phyloP scores from a whole-genome alignment of 2,113 vertebrate species.

The Engraulis encrasicolus region DNA sequence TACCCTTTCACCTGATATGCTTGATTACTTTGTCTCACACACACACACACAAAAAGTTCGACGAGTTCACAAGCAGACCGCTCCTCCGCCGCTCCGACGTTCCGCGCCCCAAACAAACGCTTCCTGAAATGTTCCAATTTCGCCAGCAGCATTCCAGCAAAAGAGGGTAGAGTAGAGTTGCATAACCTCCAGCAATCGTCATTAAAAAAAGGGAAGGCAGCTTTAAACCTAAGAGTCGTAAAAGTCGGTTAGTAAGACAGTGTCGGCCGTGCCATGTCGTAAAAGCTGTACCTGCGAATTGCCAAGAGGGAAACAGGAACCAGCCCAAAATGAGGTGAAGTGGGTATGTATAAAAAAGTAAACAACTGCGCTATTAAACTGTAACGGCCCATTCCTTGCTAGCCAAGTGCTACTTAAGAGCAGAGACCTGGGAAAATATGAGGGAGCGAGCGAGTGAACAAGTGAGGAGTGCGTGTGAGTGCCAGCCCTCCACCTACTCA shows the following conservation, averaged over 20 bases:
- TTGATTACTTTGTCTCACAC: conserved; percentile 17
- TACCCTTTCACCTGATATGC: conserved; percentile 25
- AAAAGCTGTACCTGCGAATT: conserved; percentile 54
- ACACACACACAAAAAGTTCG: too few species aligned
- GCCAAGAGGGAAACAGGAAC: conserved; percentile 60
- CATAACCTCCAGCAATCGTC: conserved; percentile 60
- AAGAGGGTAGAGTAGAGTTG: conserved; percentile 52
- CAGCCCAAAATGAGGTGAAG: conserved; percentile 61
- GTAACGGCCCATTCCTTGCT: conserved; percentile 55
- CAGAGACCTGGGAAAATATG: conserved; percentile 61
- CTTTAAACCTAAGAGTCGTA: conserved; percentile 49
- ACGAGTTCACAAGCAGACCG: conserved; percentile 30
- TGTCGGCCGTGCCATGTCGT: conserved; percentile 55
- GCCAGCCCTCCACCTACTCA: conserved; percentile 30
- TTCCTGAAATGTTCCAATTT: conserved; percentile 33
- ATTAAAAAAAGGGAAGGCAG: conserved; percentile 36
- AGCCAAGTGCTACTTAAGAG: conserved; percentile 62
- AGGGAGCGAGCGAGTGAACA: too few species aligned
- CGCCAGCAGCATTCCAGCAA: conserved; percentile 42
- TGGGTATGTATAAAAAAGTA: conserved; percentile 63
- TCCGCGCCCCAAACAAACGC: conserved; percentile 9
- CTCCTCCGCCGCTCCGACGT: neutral
- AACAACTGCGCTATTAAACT: conserved; percentile 71
- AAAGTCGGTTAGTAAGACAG: conserved; percentile 59
- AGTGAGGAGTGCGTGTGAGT: conserved; percentile 32